Conservation (phyloP, 2,888 invertebrate species). For the Netelia virgata region DNA sequence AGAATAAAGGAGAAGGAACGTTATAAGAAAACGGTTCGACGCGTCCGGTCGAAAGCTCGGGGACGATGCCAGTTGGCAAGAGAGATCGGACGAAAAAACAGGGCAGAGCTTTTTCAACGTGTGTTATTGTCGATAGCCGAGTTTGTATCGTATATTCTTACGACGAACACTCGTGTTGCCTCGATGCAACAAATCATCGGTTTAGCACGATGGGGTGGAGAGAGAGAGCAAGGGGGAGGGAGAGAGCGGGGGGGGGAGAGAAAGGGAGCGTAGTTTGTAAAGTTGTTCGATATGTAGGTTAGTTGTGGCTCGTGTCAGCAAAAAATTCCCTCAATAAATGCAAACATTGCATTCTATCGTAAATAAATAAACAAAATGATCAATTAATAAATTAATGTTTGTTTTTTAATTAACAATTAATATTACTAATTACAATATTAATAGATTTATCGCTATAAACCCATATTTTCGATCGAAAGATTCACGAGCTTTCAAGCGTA, state of each 20-base stretch:
- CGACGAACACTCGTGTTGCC: neutral
- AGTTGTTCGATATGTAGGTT: slow-evolving; percentile 27
- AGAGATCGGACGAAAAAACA: slow-evolving; percentile 25
- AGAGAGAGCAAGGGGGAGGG: neutral
- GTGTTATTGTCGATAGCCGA: slow-evolving; percentile 43
- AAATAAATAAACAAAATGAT: no score
- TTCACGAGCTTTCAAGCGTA: no score
- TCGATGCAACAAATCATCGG: slow-evolving; percentile 43
- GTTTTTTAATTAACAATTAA: no score
- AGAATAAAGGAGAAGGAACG: slow-evolving; percentile 19
- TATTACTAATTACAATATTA: no score
- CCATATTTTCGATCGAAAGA: no score
- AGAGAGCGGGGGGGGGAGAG: no score
- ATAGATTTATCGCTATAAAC: no score
- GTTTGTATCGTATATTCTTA: slow-evolving; percentile 43
- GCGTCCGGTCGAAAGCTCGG: slow-evolving; percentile 17
- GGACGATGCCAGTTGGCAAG: slow-evolving; percentile 56
- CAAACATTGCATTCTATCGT: no score
- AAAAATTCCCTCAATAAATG: no score
- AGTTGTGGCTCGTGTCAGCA: slow-evolving; percentile 5
- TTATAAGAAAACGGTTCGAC: slow-evolving; percentile 24
- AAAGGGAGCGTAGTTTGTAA: neutral
- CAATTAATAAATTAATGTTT: no score
- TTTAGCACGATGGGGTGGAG: neutral
- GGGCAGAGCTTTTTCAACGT: slow-evolving; percentile 30